Base-by-base conservation (phyloP, 1,140 invertebrate species). In the Colletes latitarsis region DNA sequence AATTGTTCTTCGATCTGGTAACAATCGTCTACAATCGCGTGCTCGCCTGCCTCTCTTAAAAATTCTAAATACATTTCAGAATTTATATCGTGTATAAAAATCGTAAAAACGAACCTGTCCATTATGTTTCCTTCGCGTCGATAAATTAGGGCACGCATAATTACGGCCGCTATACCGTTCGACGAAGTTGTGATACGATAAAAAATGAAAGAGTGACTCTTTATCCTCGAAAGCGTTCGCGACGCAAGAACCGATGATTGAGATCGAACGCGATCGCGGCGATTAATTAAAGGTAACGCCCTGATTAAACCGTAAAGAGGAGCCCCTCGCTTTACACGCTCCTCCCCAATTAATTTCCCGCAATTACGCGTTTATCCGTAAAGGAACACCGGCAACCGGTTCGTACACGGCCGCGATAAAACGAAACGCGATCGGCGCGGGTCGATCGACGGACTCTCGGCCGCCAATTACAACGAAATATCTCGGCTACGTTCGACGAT, bases 1-100 rank as follows among this genome's bases (percentile, higher is more conserved):
- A 82, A 68, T 17, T 77, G 55, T 63, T 84, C 81, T 84, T 82
- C 82, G 55, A 82, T 84, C 75, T 60, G 57, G 73, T 70, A 68
- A 82, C 52, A 58, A 30, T 19, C 57, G 68, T 10, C 57, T 53
- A 46, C 0, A 1, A 3, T 6, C 43, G 43, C 43, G 43, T 43
- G 5, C 43, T 43, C 43, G 43, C 43, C 8, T 43, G 43, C 30
- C 30, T 30, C 30, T 30, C 30, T 30, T 30, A 30, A 30, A 30
- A 30, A 30, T 30, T 30, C 30, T 30, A 30, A 30, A 30, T 30
- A 30, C 0, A 30, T 30, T 30, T 30, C 30, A 30, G 30, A 30
- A 30, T 30, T 30, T 30, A 30, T 30, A 30, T 2, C 30, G 30
- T 2, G 30, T 30, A 30, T 30, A 30, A 30, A 30, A 30, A 30